Conservation (phyloP, 1,140 invertebrate species). For the Neotoxoptera formosana region DNA sequence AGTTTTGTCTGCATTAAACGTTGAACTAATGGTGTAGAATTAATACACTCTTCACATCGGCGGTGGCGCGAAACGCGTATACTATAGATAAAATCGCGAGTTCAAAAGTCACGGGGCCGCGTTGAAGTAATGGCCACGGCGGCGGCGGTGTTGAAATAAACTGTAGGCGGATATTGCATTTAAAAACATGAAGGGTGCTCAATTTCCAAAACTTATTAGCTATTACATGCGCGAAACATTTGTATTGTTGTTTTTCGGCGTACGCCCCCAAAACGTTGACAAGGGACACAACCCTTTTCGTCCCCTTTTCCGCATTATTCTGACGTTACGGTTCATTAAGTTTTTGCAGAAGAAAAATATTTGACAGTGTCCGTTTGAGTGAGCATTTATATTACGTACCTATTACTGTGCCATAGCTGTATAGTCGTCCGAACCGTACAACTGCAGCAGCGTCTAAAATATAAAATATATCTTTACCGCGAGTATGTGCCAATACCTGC, state of each 20-base stretch:
- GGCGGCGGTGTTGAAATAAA: background rate
- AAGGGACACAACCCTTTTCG: constrained; percentile 38
- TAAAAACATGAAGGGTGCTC: constrained; percentile 39
- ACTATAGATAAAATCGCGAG: constrained; percentile 41
- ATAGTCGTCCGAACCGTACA: background rate
- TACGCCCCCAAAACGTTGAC: constrained; percentile 25
- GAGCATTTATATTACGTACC: constrained; percentile 6
- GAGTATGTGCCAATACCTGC: background rate
- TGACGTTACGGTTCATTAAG: constrained; percentile 37
- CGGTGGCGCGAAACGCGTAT: background rate
- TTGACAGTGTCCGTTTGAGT: constrained; percentile 11
- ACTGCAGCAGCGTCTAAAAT: too few species aligned
- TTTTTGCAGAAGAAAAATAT: constrained; percentile 24
- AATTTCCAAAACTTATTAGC: constrained; percentile 42
- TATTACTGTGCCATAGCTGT: too few species aligned
- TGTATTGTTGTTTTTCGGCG: constrained; percentile 33
- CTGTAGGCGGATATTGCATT: constrained; percentile 40
- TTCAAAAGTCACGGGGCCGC: constrained; percentile 6
- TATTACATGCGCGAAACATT: constrained; percentile 39
- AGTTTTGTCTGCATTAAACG: constrained; percentile 30
- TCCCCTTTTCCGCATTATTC: constrained; percentile 43
- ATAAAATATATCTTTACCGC: too few species aligned
- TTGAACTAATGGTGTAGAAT: constrained; percentile 43
- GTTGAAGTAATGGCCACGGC: constrained; percentile 24
- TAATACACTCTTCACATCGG: background rate